Evolutionary conservation across 2,888 invertebrate genomes (phyloP).

Genomic region (Nomada flava): DNA sequence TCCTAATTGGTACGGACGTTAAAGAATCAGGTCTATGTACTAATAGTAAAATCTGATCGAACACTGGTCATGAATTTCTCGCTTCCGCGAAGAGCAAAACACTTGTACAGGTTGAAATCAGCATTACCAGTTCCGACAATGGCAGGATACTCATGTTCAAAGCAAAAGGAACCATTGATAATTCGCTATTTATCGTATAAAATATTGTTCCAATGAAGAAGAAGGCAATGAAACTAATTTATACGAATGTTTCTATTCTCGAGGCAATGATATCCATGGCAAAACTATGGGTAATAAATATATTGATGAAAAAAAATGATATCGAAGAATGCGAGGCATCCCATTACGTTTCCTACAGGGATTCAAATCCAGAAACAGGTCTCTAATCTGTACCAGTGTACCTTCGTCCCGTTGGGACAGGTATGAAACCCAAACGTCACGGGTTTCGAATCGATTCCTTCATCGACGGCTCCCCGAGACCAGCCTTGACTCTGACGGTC

Average conservation of each 20-base stretch:
- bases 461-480: conserved; percentile 61
- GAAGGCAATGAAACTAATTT: background rate
- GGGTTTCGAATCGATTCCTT: conserved; percentile 58
- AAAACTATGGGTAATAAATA: too few relatives aligned
- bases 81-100: background rate
- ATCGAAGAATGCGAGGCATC: too few relatives aligned
- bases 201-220: background rate
- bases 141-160: background rate
- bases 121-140: too few relatives aligned
- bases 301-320: too few relatives aligned
- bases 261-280: too few relatives aligned
- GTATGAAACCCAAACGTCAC: conserved; percentile 24
- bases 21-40: conserved; percentile 52
- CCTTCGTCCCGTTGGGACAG: conserved; percentile 21
- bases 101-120: too few relatives aligned
- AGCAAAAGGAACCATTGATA: background rate
- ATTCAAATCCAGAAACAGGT: background rate
- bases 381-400: background rate
- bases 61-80: conserved; percentile 49
- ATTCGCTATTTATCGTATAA: background rate
- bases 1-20: conserved; percentile 69
- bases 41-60: conserved; percentile 46
- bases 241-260: too few relatives aligned
- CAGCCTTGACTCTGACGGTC: conserved; percentile 58
- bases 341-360: background rate